Percentiles rank a stretch among this genome's conserved stretches.
Evolutionary conservation across 2,797 vertebrate genomes (phyloP).

Genomic region (Oceanodroma leucorhoa): DNA sequence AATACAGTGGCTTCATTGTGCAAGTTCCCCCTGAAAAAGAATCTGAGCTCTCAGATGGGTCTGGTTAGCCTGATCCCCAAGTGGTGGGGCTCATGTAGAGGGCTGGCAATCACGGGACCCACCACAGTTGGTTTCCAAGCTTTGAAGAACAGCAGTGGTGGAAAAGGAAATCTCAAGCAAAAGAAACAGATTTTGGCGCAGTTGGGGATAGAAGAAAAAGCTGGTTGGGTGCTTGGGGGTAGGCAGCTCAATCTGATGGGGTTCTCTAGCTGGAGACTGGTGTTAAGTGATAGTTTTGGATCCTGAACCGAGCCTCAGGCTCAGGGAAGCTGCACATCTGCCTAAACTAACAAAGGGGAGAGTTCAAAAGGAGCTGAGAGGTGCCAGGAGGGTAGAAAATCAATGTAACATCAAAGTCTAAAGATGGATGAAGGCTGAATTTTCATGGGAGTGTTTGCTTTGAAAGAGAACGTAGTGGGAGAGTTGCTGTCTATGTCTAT

Average conservation of each 20-base stretch:
- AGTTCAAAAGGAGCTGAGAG: neutral
- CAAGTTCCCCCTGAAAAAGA: neutral
- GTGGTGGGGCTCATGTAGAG: neutral
- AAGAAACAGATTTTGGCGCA: neutral
- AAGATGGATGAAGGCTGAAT: neutral
- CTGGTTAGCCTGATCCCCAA: neutral
- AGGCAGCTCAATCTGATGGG: neutral
- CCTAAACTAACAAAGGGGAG: neutral
- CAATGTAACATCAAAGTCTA: neutral
- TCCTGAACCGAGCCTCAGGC: neutral
- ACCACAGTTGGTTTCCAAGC: neutral
- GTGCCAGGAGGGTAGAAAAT: neutral
- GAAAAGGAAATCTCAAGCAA: neutral
- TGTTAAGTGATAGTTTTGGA: neutral
- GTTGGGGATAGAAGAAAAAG: neutral
- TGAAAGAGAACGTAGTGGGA: neutral
- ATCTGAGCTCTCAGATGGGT: neutral
- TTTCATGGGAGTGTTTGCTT: neutral
- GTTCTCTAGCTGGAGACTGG: neutral
- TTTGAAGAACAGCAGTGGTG: neutral
- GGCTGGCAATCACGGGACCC: neutral
- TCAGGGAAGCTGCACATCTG: neutral
- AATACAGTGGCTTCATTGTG: neutral
- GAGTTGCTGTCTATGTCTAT: neutral
- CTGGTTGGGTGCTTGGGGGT: neutral